These are phyloP conservation scores for Meteorus cinctellus DNA, from an alignment of 2,888 invertebrate species.

Conservation along the genomic window DNA sequence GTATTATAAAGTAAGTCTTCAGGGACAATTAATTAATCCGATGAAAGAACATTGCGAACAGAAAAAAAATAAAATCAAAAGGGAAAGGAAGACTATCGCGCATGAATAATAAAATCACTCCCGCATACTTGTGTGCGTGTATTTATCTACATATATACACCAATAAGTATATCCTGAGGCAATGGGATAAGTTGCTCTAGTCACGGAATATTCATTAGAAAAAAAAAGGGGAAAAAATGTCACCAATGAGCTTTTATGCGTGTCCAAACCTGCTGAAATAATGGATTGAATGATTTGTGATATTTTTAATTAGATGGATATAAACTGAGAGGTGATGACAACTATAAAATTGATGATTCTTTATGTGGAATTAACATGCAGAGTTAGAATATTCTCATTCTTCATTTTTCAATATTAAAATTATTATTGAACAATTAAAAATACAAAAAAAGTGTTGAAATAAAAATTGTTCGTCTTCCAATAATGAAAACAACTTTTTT, in stretches of 20 bases:
- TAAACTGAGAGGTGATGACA: neutral
- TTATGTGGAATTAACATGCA: neutral
- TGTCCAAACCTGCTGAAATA: neutral
- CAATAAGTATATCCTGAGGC: neutral
- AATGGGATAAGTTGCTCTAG: neutral
- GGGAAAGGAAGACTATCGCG: constrained; percentile 14
- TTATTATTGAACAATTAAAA: no score
- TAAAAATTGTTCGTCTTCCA: no score
- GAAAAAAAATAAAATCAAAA: neutral
- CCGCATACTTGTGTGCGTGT: neutral
- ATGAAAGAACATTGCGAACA: neutral
- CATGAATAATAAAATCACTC: constrained; percentile 6
- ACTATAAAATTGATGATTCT: constrained; percentile 7
- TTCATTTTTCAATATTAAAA: no score
- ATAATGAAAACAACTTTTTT: no score
- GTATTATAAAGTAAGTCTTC: constrained; percentile 11
- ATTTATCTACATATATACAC: neutral
- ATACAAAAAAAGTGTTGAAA: no score
- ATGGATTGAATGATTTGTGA: neutral
- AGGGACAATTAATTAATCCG: constrained; percentile 15
- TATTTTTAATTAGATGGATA: constrained; percentile 6
- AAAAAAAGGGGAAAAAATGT: neutral
- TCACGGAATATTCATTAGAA: constrained; percentile 1
- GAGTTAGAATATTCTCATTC: neutral
- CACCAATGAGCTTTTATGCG: neutral